Conservation (phyloP, 2,797 vertebrate genomes). For the Cuculus canorus region DNA sequence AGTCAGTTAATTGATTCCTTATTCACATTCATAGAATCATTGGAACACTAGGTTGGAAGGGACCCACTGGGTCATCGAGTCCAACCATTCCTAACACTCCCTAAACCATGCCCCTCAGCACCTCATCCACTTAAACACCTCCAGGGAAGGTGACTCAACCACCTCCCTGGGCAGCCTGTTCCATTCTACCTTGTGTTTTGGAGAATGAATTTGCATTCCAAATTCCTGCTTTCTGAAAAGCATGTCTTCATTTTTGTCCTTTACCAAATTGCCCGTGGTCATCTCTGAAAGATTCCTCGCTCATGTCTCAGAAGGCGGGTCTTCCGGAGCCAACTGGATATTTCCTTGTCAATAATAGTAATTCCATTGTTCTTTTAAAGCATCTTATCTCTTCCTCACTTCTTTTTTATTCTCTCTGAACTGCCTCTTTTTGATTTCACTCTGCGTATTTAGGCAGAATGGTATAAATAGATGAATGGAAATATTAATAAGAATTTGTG, state of each 20-base stretch:
- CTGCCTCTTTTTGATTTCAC: background rate
- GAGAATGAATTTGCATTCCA: background rate
- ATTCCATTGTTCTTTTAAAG: background rate
- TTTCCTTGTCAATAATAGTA: background rate
- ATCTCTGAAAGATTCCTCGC: background rate
- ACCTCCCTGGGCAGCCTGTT: no score
- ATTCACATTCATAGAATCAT: no score
- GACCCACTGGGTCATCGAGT: no score
- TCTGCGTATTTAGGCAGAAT: background rate
- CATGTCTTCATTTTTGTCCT: background rate
- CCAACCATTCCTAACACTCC: no score
- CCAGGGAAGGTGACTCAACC: no score
- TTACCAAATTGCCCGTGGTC: background rate
- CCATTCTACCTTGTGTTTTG: background rate
- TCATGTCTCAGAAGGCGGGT: background rate
- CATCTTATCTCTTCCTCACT: background rate
- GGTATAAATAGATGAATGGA: background rate
- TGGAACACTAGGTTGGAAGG: no score
- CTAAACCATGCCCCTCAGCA: no score
- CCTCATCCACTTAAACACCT: no score
- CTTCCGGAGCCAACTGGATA: background rate
- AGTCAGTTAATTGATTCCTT: background rate
- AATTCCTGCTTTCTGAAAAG: background rate
- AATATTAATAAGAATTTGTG: background rate
- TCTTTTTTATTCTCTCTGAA: background rate